Evolutionary conservation across 1,140 invertebrate genomes (phyloP).

Genomic region (Zeugodacus cucurbitae): DNA sequence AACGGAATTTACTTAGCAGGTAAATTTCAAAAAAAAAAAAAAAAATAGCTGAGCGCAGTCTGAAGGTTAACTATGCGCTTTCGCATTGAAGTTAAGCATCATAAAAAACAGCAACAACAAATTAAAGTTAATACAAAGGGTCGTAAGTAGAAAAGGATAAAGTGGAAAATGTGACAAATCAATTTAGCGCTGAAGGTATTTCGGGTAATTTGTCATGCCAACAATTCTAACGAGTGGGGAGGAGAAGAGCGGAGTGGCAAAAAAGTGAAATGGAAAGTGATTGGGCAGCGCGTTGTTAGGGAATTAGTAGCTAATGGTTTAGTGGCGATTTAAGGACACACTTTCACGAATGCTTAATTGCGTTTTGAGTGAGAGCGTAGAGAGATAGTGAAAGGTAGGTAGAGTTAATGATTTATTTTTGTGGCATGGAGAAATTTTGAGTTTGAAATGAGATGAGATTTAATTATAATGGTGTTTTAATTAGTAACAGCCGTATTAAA

Average conservation of each 20-base stretch:
- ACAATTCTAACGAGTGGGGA: not conserved
- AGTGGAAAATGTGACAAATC: constrained; percentile 11
- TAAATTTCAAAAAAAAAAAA: not conserved
- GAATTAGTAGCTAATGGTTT: not conserved
- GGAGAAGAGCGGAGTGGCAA: not conserved
- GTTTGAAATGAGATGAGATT: no score
- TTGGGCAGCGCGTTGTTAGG: not conserved
- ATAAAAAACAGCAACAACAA: not conserved
- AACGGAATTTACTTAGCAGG: not conserved
- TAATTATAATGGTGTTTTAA: no score
- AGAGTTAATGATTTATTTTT: no score
- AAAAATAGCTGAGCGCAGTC: not conserved
- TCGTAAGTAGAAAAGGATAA: not conserved
- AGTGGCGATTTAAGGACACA: not conserved
- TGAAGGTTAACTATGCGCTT: not conserved
- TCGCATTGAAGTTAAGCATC: not conserved
- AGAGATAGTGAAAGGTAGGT: not conserved
- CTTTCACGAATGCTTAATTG: not conserved
- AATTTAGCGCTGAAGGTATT: not conserved
- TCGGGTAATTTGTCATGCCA: not conserved
- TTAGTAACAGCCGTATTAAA: no score
- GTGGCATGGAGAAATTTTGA: no score
- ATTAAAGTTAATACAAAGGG: not conserved
- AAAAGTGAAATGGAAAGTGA: not conserved
- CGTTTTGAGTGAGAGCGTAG: not conserved